These are phyloP conservation scores for Dendrolimus pini DNA, from an alignment of 2,888 invertebrate genomes.

Conservation along the genomic window DNA sequence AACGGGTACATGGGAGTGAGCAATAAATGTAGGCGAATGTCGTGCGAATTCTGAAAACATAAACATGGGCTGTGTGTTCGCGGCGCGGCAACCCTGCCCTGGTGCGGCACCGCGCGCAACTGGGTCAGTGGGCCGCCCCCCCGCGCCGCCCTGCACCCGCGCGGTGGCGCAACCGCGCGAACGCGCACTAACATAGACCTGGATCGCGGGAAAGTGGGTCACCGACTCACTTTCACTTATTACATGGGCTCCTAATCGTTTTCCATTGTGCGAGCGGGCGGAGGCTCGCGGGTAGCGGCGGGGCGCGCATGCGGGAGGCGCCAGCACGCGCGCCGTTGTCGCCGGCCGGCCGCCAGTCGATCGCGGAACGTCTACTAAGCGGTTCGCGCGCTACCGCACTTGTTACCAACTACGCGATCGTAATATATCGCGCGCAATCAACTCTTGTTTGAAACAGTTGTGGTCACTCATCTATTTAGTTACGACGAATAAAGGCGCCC, in stretches of 20 bases:
- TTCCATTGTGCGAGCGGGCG: slow-evolving; percentile 80
- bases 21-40: slow-evolving; percentile 26
- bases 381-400: slow-evolving; percentile 51
- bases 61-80: slow-evolving; percentile 64
- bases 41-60: slow-evolving; percentile 62
- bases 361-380: slow-evolving; percentile 60
- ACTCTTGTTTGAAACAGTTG: slow-evolving; percentile 35
- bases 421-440: slow-evolving; percentile 56
- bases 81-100: slow-evolving; percentile 70
- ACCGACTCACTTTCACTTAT: slow-evolving; percentile 93
- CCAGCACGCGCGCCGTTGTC: slow-evolving; percentile 69
- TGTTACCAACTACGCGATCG: slow-evolving; percentile 47
- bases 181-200: slow-evolving; percentile 91
- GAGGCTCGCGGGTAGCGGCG: slow-evolving; percentile 66
- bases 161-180: slow-evolving; percentile 73
- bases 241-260: slow-evolving; percentile 87
- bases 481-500: slow-evolving; percentile 33
- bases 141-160: slow-evolving; percentile 70
- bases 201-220: slow-evolving; percentile 95
- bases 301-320: slow-evolving; percentile 73
- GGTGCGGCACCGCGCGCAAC: slow-evolving; percentile 81
- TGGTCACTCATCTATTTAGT: slow-evolving; percentile 20
- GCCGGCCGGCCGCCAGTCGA: slow-evolving; percentile 73
- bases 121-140: slow-evolving; percentile 90
- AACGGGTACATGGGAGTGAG: too few species aligned